phyloP scores from a whole-genome alignment of 2,797 vertebrate genomes.

The Cuculus canorus region DNA sequence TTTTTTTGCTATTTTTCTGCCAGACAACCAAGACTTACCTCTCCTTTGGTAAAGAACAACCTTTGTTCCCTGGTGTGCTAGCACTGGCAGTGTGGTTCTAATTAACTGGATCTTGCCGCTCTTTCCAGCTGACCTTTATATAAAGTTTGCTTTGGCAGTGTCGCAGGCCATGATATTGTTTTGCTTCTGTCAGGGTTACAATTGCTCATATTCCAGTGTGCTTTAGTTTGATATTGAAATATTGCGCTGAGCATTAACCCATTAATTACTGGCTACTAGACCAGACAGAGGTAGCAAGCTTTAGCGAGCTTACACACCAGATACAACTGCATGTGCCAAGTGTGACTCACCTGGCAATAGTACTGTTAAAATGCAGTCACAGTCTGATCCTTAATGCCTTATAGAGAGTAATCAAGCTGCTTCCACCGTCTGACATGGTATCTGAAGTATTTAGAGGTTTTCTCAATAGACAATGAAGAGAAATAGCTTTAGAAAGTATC shows the following conservation, averaged over 20 bases:
- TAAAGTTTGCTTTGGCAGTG: conserved; percentile 58
- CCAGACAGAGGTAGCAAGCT: not conserved
- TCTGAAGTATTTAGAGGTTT: not conserved
- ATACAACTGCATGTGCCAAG: not conserved
- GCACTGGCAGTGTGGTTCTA: not conserved
- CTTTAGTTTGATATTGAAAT: not conserved
- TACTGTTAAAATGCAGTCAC: not conserved
- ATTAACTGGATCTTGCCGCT: not conserved
- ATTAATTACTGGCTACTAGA: not conserved
- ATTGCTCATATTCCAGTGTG: not conserved
- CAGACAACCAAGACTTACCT: not conserved
- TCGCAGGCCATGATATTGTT: not conserved
- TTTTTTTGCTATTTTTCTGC: not conserved
- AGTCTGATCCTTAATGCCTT: not conserved
- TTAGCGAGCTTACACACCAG: not conserved
- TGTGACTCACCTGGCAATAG: not conserved
- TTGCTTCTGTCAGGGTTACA: conserved; percentile 45
- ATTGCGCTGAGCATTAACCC: conserved; percentile 7
- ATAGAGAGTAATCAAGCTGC: not conserved
- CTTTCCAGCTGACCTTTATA: conserved; percentile 49
- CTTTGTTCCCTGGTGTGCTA: not conserved
- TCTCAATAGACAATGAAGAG: not conserved
- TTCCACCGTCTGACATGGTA: not conserved
- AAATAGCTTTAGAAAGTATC: not conserved
- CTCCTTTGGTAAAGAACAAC: not conserved